A percentile compares a stretch with the other conserved stretches of the same genome.
These are phyloP conservation scores for Uromys caudimaculatus DNA, from an alignment of 2,797 vertebrate species.

Conservation along the genomic window DNA sequence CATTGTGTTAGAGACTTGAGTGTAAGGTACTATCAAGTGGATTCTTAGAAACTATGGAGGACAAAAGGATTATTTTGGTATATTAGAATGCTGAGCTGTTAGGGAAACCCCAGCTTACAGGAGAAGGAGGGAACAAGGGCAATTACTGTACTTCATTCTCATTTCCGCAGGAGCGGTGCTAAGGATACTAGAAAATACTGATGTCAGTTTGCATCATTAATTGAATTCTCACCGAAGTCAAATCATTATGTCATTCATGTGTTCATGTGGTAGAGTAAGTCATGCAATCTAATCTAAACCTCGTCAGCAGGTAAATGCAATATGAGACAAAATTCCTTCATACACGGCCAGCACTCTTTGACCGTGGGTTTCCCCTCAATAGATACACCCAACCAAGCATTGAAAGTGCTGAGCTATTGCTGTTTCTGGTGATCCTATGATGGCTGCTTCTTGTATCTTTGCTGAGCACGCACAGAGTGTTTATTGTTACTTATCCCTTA, in stretches of 20 bases:
- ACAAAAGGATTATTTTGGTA: not conserved
- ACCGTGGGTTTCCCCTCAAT: not conserved
- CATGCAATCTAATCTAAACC: not conserved
- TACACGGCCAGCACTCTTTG: not conserved
- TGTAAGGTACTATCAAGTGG: not conserved
- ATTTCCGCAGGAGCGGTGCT: not conserved
- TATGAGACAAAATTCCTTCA: not conserved
- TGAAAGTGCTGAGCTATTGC: not conserved
- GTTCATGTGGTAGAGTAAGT: not conserved
- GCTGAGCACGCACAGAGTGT: not conserved
- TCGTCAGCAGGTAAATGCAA: not conserved
- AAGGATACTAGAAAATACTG: not conserved
- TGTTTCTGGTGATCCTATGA: not conserved
- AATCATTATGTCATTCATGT: conserved; percentile 9
- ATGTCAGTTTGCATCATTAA: not conserved
- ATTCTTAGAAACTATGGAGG: not conserved
- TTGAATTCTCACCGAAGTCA: not conserved
- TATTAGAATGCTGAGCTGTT: not conserved
- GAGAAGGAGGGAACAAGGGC: not conserved
- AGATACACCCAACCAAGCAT: not conserved
- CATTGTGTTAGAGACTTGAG: not conserved
- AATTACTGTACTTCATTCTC: not conserved
- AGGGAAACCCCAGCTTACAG: not conserved
- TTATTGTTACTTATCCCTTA: not conserved
- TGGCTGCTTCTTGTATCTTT: not conserved